These are phyloP conservation scores for Lamellibrachia satsuma DNA, from an alignment of 2,888 invertebrate species.

Conservation along the genomic window DNA sequence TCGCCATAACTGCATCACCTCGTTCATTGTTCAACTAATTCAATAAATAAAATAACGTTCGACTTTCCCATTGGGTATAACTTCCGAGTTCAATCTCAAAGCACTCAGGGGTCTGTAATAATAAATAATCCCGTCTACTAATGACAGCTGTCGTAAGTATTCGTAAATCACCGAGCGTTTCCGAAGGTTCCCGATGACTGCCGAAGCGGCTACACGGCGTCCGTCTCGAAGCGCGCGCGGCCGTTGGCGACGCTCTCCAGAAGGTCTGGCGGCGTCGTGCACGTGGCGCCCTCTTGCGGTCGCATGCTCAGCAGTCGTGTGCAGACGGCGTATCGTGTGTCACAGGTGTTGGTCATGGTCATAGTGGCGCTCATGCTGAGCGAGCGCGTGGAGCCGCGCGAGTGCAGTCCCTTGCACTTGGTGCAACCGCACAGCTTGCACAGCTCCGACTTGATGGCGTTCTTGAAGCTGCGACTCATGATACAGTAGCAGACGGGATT, in stretches of 20 bases:
- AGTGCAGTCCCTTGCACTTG: constrained; percentile 5
- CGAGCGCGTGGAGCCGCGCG: constrained; percentile 26
- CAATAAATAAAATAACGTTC: neutral
- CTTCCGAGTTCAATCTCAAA: neutral
- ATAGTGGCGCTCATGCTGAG: constrained; percentile 29
- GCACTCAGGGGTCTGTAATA: neutral
- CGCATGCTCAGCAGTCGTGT: neutral
- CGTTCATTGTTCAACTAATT: neutral
- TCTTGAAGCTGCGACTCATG: constrained; percentile 52
- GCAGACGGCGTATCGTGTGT: neutral
- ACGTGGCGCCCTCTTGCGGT: neutral
- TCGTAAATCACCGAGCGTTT: neutral
- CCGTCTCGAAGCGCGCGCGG: neutral
- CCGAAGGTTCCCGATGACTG: neutral
- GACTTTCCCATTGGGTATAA: neutral
- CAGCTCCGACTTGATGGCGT: constrained; percentile 44
- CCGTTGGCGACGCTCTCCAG: neutral
- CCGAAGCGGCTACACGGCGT: neutral
- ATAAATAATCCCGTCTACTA: neutral
- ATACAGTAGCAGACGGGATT: constrained; percentile 59
- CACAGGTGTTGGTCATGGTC: neutral
- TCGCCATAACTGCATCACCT: neutral
- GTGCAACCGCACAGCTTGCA: constrained; percentile 30
- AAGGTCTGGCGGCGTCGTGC: neutral
- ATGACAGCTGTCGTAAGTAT: too few species aligned